Evolutionary conservation across 1,140 invertebrate species (phyloP), one percentile per base, ranked within the genome.

Genomic region (Drosophila bocki): DNA sequence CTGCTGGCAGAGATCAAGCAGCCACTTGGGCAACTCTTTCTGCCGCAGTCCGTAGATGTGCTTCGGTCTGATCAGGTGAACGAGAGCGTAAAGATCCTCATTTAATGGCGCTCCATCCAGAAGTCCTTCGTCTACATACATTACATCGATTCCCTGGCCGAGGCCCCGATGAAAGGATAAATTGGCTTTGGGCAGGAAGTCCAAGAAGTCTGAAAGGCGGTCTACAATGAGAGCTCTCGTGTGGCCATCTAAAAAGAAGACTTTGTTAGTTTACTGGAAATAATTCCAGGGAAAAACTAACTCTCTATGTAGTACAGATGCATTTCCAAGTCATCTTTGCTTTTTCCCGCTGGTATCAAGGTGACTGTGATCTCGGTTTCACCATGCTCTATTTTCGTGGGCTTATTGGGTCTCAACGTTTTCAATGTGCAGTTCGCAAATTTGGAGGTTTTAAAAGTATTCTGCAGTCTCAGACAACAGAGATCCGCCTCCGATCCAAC

Each of bases 171-270:
- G 80, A 29, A 87, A 78, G 0, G 15, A 19, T 13, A 17, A 15
- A 26, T 41, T 35, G 13, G 72, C 59, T 37, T 88, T 87, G 11
- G 80, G 72, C 51, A 87, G 45, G 19, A 83, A 87, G 26, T 87
- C 68, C 53, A 87, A 50, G 39, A 26, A 45, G 2, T 48, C 68
- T 0, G 48, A 42, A 3, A 88, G 37, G 8, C 65, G 44, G 8
- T 88, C 83, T 11, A 59, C 67, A 54, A 88, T 67, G 12, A 87
- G 8, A 6, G 32, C 9, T 68, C 45, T 78, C 3, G 63, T 35
- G 26, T 32, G 26, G 12, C 62, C 57, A 68, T 77, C 83, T 87
- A 29, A 1, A 56, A 62, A n/a, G 7, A n/a, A 9, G 1, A 47
- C 12, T 3, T 1, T 0, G 6, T 41, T 35, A 8, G 7, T 15